A percentile compares a stretch with the other conserved stretches of the same genome.
These are phyloP conservation scores for Cuniculus paca DNA, from an alignment of 2,797 vertebrate species.

Conservation along the genomic window DNA sequence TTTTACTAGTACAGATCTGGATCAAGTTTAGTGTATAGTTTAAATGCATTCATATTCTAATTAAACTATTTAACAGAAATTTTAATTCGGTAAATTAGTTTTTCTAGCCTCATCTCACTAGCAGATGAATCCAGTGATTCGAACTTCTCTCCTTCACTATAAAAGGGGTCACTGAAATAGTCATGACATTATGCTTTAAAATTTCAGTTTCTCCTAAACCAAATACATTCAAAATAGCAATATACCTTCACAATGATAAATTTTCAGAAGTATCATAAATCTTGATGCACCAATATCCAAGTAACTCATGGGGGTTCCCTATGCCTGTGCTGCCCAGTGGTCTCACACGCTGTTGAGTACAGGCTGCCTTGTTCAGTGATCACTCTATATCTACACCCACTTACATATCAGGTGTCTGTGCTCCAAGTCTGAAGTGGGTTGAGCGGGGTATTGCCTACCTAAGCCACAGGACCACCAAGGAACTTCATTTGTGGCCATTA, in stretches of 20 bases:
- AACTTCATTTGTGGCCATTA: neutral
- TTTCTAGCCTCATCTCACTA: constrained; percentile 87
- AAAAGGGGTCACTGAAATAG: constrained; percentile 67
- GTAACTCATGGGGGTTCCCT: neutral
- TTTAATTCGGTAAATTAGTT: constrained; percentile 85
- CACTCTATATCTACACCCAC: neutral
- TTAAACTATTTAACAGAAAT: constrained; percentile 92
- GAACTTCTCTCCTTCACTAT: constrained; percentile 72
- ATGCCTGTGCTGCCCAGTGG: fast-evolving
- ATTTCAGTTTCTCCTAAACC: constrained; percentile 84
- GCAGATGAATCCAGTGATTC: constrained; percentile 94
- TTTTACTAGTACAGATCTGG: constrained; percentile 94
- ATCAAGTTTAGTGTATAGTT: constrained; percentile 89
- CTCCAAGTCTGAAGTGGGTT: neutral
- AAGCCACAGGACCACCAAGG: neutral
- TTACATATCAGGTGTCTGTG: neutral
- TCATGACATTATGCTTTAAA: constrained; percentile 88
- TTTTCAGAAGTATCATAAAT: neutral
- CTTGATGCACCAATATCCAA: neutral
- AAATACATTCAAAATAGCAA: constrained; percentile 58
- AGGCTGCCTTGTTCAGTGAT: neutral
- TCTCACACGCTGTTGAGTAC: neutral
- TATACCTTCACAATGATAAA: neutral
- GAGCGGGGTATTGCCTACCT: neutral
- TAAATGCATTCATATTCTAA: constrained; percentile 87